phyloP scores from a whole-genome alignment of 2,888 invertebrate genomes.

The Papilio gigon region DNA sequence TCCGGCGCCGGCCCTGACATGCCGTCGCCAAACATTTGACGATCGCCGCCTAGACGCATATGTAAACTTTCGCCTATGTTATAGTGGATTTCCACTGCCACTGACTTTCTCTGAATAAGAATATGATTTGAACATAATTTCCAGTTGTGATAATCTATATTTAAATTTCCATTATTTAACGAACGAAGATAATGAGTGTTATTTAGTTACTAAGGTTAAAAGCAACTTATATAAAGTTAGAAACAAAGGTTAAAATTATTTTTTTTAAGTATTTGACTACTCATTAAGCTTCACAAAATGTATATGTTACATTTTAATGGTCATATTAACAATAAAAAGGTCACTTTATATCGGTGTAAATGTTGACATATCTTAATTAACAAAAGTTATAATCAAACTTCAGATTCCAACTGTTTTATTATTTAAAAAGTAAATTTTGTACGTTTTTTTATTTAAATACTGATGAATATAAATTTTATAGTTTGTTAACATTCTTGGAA shows the following conservation, averaged over 20 bases:
- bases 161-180: too few relatives aligned
- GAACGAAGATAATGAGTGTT: too few relatives aligned
- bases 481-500: slow-evolving; percentile 30
- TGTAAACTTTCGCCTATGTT: slow-evolving; percentile 1
- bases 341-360: background rate
- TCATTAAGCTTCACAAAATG: background rate
- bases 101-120: too few relatives aligned
- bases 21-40: slow-evolving; percentile 4
- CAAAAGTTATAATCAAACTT: slow-evolving; percentile 8
- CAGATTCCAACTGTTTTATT: slow-evolving; percentile 15
- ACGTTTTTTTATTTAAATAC: slow-evolving; percentile 19
- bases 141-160: background rate
- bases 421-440: slow-evolving; percentile 5
- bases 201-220: too few relatives aligned
- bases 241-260: too few relatives aligned
- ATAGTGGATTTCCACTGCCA: background rate
- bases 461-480: slow-evolving; percentile 23
- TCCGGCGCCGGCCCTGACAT: slow-evolving; percentile 21
- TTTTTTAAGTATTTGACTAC: background rate
- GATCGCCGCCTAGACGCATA: background rate
- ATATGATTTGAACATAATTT: background rate
- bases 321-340: background rate
- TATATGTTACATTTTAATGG: background rate
- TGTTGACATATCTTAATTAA: slow-evolving; percentile 14
- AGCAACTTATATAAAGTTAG: too few relatives aligned